Evolutionary conservation across 2,888 invertebrate genomes (phyloP).

Genomic region (Gymnosoma rotundatum): DNA sequence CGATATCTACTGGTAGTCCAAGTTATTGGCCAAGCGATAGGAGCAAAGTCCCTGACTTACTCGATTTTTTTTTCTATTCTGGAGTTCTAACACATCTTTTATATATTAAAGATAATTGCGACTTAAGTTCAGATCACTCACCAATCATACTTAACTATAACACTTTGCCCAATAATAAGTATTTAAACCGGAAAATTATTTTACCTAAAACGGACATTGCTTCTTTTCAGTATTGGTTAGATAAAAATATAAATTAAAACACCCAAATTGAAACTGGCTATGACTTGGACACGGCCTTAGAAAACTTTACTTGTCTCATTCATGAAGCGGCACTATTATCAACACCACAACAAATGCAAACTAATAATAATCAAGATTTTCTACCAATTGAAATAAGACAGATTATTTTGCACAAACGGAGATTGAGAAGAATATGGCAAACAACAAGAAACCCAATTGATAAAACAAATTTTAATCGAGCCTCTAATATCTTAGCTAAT

Average conservation of each 20-base stretch:
- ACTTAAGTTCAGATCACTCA: conserved; percentile 30
- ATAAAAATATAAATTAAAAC: neutral
- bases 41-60: conserved; percentile 7
- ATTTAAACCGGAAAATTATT: neutral
- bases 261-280: neutral
- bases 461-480: too few relatives aligned
- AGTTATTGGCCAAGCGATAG: conserved; percentile 51
- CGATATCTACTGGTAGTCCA: conserved; percentile 40
- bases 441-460: too few relatives aligned
- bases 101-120: conserved; percentile 3
- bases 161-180: neutral
- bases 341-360: neutral
- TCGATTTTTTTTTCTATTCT: conserved; percentile 28
- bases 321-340: conserved; percentile 22
- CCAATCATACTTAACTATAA: conserved; percentile 15
- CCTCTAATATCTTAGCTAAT: too few relatives aligned
- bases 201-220: conserved; percentile 3
- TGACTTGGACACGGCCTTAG: neutral
- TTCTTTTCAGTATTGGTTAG: conserved; percentile 24
- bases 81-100: neutral
- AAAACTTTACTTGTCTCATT: conserved; percentile 3
- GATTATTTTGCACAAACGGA: too few relatives aligned
- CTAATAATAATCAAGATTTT: neutral
- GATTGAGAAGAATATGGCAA: too few relatives aligned
- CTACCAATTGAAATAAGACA: neutral